Evolutionary conservation across 2,888 invertebrate species (phyloP).

Genomic region (Papilio elwesi): DNA sequence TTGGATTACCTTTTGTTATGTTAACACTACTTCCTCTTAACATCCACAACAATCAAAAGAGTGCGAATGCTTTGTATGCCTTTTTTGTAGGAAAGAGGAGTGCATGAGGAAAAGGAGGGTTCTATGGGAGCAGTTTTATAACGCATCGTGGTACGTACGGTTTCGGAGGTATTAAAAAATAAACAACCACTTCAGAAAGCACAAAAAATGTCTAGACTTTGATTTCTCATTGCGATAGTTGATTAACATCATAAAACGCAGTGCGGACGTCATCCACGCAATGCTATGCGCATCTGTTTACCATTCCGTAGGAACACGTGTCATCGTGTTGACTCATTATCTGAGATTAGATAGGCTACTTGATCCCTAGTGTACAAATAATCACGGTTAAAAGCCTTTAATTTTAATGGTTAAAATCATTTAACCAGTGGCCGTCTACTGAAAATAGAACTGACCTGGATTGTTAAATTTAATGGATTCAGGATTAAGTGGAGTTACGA

Average conservation of each 20-base stretch:
- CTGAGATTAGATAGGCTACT: conserved; percentile 14
- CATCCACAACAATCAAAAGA: too few relatives aligned
- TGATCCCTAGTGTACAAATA: background rate
- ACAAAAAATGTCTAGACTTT: background rate
- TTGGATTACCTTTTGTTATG: too few relatives aligned
- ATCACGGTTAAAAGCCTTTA: background rate
- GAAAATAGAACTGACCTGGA: too few relatives aligned
- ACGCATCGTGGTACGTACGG: too few relatives aligned
- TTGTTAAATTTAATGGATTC: too few relatives aligned
- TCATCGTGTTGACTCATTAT: conserved; percentile 17
- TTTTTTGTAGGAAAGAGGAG: too few relatives aligned
- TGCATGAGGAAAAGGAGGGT: too few relatives aligned
- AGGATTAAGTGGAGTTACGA: too few relatives aligned
- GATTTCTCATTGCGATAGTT: conserved; percentile 10
- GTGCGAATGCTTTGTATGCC: too few relatives aligned
- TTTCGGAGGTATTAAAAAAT: too few relatives aligned
- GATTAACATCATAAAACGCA: conserved; percentile 22
- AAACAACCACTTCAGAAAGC: background rate
- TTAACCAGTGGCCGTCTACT: background rate
- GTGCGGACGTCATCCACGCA: conserved; percentile 13
- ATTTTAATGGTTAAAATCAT: background rate
- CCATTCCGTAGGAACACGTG: conserved; percentile 19
- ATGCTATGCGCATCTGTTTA: conserved; percentile 21
- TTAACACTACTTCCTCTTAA: too few relatives aligned
- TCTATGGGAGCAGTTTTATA: too few relatives aligned